Percentiles rank a stretch among this genome's conserved stretches.
Evolutionary conservation across 2,888 invertebrate genomes (phyloP).

Genomic region (Fissipunctia ypsillon): DNA sequence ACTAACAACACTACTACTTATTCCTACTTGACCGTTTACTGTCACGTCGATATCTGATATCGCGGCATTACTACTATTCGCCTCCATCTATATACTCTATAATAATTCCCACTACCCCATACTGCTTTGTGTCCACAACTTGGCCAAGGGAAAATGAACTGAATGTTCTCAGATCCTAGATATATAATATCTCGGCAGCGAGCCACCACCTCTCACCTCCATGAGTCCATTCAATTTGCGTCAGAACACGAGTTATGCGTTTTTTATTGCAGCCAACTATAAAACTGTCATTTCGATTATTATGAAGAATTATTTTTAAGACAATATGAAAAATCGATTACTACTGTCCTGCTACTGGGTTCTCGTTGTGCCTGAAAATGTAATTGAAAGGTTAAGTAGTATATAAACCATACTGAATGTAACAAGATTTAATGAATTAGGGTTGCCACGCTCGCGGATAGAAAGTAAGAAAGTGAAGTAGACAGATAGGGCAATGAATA

Average conservation of each 20-base stretch:
- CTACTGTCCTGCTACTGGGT: slow-evolving; percentile 17
- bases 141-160: slow-evolving; percentile 69
- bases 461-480: slow-evolving; percentile 43
- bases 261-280: slow-evolving; percentile 87
- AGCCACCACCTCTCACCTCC: slow-evolving; percentile 73
- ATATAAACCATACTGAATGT: slow-evolving; percentile 1
- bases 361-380: neutral
- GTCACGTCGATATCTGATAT: slow-evolving; percentile 62
- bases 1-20: slow-evolving; percentile 30
- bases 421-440: neutral
- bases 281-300: slow-evolving; percentile 83
- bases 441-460: slow-evolving; percentile 16
- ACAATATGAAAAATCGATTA: slow-evolving; percentile 54
- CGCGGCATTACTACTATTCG: slow-evolving; percentile 52
- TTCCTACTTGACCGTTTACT: slow-evolving; percentile 44
- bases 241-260: slow-evolving; percentile 84
- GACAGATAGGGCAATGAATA: slow-evolving; percentile 31
- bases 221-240: slow-evolving; percentile 85
- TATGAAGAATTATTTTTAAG: slow-evolving; percentile 75
- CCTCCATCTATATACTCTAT: slow-evolving; percentile 54
- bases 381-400: neutral
- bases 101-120: slow-evolving; percentile 75
- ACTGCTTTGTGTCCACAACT: slow-evolving; percentile 71
- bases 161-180: slow-evolving; percentile 61
- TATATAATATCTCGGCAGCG: slow-evolving; percentile 56